A percentile compares a stretch with the other conserved stretches of the same genome.
Conservation (phyloP, 2,797 vertebrate genomes). For the Nasua narica region DNA sequence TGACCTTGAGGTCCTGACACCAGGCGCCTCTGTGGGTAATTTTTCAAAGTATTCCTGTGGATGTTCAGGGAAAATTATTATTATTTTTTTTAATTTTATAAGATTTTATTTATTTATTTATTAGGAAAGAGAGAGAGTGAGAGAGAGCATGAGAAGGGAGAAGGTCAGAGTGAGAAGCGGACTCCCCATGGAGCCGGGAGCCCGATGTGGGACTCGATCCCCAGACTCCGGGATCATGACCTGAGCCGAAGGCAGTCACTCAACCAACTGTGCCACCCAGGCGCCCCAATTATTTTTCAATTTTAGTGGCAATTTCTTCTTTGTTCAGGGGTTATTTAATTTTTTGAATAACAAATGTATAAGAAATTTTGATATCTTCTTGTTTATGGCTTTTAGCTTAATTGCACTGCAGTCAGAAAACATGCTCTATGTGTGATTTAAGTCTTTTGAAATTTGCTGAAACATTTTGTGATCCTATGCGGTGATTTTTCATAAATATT, state of each 20-base stretch:
- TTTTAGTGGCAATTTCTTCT: background rate
- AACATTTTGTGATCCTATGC: background rate
- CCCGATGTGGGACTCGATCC: too few species aligned
- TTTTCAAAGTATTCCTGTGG: conserved; percentile 9
- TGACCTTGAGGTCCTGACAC: background rate
- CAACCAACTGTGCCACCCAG: too few species aligned
- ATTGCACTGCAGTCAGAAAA: background rate
- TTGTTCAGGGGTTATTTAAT: background rate
- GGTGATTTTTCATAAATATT: background rate
- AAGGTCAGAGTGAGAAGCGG: too few species aligned
- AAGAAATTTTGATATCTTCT: background rate
- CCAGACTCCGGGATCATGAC: too few species aligned
- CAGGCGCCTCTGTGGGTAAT: background rate
- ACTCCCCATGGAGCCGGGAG: too few species aligned
- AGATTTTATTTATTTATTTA: too few species aligned
- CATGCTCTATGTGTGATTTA: background rate
- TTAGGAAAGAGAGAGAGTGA: too few species aligned
- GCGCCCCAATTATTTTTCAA: background rate
- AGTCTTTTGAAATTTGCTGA: background rate
- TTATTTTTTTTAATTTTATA: background rate
- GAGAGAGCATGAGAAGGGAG: too few species aligned
- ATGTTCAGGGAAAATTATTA: background rate
- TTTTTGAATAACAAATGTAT: background rate
- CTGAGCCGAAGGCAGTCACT: too few species aligned
- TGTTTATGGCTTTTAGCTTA: background rate